phyloP scores from a whole-genome alignment of 2,888 invertebrate species.

The Rhynchonema sp. region DNA sequence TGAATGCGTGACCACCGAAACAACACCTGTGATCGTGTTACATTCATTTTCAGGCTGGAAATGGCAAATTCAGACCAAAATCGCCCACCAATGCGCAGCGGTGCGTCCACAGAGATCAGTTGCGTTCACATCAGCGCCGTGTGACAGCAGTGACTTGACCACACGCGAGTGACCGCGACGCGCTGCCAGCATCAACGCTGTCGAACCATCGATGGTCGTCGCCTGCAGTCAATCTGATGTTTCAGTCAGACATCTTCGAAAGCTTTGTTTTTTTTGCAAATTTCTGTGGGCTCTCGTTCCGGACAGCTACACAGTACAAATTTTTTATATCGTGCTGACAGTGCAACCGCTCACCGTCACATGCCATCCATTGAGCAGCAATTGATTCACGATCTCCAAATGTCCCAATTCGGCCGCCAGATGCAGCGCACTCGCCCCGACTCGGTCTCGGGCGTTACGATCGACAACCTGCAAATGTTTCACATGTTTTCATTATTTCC shows the following conservation, averaged over 20 bases:
- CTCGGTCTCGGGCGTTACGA: background rate
- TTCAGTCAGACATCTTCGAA: background rate
- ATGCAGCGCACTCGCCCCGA: background rate
- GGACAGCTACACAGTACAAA: too few species aligned
- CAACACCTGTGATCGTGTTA: slow-evolving; percentile 2
- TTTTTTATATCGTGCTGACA: too few species aligned
- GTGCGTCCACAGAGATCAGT: slow-evolving; percentile 1
- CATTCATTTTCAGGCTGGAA: too few species aligned
- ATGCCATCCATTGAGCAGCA: background rate
- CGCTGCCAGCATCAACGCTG: slow-evolving; percentile 2
- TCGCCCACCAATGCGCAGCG: background rate
- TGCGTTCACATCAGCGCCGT: background rate
- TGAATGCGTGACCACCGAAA: slow-evolving; percentile 5
- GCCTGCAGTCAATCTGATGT: background rate
- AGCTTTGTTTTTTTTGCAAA: too few species aligned
- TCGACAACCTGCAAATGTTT: background rate
- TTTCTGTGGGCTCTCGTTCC: too few species aligned
- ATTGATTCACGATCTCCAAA: background rate
- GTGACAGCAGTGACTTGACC: slow-evolving; percentile 1
- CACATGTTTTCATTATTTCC: too few species aligned
- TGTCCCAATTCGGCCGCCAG: slow-evolving; percentile 2
- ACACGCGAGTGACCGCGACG: background rate
- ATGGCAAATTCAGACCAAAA: too few species aligned
- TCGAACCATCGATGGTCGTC: background rate
- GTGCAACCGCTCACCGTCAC: background rate